These are phyloP conservation scores for Ia io DNA, from an alignment of 2,113 vertebrate species.

Conservation along the genomic window DNA sequence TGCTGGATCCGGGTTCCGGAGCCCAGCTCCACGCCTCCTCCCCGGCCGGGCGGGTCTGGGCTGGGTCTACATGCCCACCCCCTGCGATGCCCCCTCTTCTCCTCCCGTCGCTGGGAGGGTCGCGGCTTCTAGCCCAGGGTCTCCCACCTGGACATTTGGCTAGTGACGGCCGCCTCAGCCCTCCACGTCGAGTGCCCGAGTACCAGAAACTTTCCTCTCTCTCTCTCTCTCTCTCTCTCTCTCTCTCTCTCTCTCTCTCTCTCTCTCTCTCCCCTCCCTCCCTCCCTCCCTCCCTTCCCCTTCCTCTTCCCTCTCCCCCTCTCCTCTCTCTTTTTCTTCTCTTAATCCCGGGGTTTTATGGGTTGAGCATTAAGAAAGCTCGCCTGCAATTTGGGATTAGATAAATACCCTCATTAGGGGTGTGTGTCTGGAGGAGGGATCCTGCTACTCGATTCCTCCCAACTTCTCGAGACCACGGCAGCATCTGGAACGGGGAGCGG, in stretches of 20 bases:
- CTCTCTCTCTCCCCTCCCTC: not conserved
- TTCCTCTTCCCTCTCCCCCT: not conserved
- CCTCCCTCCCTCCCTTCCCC: not conserved
- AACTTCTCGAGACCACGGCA: constrained; percentile 83
- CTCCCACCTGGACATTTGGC: constrained; percentile 65
- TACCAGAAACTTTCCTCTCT: constrained; percentile 70
- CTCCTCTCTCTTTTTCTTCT: constrained; percentile 70
- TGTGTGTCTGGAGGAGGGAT: accelerated
- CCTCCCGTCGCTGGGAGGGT: not conserved
- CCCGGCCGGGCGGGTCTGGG: not conserved
- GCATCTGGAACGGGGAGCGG: constrained; percentile 79
- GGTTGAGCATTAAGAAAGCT: constrained; percentile 91
- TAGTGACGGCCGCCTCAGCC: constrained; percentile 79
- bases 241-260: not conserved
- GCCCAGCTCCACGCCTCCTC: not conserved
- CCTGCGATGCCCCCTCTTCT: not conserved
- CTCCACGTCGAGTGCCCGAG: constrained; percentile 64
- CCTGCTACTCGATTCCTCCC: constrained; percentile 88
- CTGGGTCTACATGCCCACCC: not conserved
- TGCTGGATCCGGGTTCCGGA: not conserved
- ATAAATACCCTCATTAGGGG: constrained; percentile 90
- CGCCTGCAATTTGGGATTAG: constrained; percentile 94
- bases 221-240: not conserved
- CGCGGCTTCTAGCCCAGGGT: constrained; percentile 18
- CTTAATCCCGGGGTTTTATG: constrained; percentile 91